Conservation (phyloP, 53 echinoderm and acorn worm genomes). For the Mesocentrotus franciscanus region DNA sequence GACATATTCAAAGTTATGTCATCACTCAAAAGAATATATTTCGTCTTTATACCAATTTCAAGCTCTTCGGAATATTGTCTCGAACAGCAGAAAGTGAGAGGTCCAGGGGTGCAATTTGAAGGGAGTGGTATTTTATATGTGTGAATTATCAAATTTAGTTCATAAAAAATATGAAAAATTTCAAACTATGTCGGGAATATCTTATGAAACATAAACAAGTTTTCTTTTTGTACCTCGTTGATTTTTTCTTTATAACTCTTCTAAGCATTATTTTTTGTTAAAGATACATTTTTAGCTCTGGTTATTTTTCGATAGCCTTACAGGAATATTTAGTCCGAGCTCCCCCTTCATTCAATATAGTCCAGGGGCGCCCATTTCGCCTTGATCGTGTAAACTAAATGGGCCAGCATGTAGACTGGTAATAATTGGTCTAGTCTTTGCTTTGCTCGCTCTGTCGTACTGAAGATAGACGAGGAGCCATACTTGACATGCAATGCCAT, state of each 20-base stretch:
- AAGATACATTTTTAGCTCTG: no score
- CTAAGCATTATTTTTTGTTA: background rate
- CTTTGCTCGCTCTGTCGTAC: background rate
- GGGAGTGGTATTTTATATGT: no score
- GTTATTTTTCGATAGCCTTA: background rate
- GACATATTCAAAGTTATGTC: background rate
- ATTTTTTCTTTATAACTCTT: background rate
- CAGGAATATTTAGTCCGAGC: background rate
- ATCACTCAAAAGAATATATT: background rate
- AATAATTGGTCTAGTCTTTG: conserved; percentile 33
- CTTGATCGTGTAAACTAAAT: conserved; percentile 3
- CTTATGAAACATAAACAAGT: no score
- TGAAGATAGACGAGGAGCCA: conserved; percentile 44
- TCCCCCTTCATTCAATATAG: background rate
- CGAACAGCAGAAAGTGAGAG: no score
- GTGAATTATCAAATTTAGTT: no score
- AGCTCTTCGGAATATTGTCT: no score
- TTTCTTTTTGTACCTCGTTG: no score
- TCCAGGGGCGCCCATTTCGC: background rate
- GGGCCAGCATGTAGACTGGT: background rate
- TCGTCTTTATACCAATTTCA: background rate
- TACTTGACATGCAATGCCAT: conserved; percentile 36
- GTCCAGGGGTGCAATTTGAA: no score
- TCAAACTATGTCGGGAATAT: no score
- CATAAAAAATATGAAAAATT: no score